Base-by-base conservation (phyloP, 1,140 invertebrate genomes). In the Euwallacea fornicatus region DNA sequence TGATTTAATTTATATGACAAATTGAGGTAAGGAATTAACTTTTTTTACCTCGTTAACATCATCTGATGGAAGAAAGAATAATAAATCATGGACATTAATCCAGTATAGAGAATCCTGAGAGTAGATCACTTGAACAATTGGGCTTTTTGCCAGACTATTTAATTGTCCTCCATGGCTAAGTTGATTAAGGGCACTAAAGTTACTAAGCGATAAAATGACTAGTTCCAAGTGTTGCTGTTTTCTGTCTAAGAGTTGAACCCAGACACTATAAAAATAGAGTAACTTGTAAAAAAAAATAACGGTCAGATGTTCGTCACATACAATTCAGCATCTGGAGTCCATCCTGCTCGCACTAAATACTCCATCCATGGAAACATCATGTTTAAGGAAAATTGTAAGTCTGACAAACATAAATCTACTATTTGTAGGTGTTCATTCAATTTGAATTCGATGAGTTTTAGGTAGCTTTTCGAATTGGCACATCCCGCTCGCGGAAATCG, bases 401-500 rank as follows among this genome's bases (percentile, higher is more conserved):
- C 91, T 74, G 90, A 83, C 73, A 86, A 87, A 72, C 86, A 86
- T 58, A 91, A 82, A 76, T 91, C 86, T 15, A 84, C 82, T 33
- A 91, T 89, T 81, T 90, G 86, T 60, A 88, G 83, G 56, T 84
- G 83, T 61, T 90, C 86, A 63, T 86, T 86, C 7, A 94, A 77
- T 71, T 87, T 86, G 81, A 98, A 96, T 78, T 96, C 91, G 11
- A 97, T 87, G 78, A 98, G 84, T 83, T 95, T 95, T 42, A 98
- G 85, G 74, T 88, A 90, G 33, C 94, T 97, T 78, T 90, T 92
- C 7, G 96, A 93, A 83, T 98, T 98, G 0, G 89, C 86, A 54
- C 92, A 91, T 13, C 95, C 95, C 10, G 96, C 93, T 75, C 94
- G 84, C 2, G 96, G 96, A 84, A 98, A 98, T 62, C 95, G 88